Evolutionary conservation across 1,140 invertebrate genomes (phyloP), one percentile per base, ranked within the genome.

Genomic region (Drosophila sturtevanti): DNA sequence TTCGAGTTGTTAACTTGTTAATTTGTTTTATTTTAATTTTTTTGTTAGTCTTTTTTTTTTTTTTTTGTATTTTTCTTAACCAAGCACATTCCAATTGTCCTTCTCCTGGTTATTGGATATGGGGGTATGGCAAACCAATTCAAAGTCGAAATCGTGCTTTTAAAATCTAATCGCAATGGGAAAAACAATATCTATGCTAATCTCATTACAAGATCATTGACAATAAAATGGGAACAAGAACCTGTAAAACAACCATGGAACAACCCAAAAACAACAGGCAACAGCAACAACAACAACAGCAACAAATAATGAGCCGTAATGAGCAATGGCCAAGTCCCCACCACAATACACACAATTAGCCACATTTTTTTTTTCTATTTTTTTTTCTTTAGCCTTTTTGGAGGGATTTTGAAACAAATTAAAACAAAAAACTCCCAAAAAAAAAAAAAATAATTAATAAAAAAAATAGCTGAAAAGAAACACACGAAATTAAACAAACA

Each of bases 151-250:
- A 87, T 87, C 82, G 82, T 87, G 82, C 79, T 37, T 48, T 60
- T 64, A 72, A 68, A 79, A 87, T 87, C 82, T 87, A 89, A 87
- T 87, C 82, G 81, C 79, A 75, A 89, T 82, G 79, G 70, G 79
- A 81, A 79, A 48, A 82, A 87, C 82, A 87, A 79, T 89, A 87
- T 87, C 82, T 87, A 87, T 87, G 82, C 82, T 87, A 87, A 87
- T 87, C 82, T 87, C 18, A 72, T 10, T 82, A 87, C 82, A 87
- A 87, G 82, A 87, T 87, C 82, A 89, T 89, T 87, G 84, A 84
- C 84, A 87, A 89, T 89, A 87, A 87, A 89, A 89, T 66, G 65
- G 74, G 74, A 68, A 77, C 81, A 87, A 87, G 82, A 86, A 86
- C 82, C 82, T 86, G 82, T 70, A 79, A 63, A 68, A 63, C 63